Percentiles rank a stretch among this genome's conserved stretches.
phyloP scores from a whole-genome alignment of 2,888 invertebrate genomes.

The Camptogramma bilineatum region DNA sequence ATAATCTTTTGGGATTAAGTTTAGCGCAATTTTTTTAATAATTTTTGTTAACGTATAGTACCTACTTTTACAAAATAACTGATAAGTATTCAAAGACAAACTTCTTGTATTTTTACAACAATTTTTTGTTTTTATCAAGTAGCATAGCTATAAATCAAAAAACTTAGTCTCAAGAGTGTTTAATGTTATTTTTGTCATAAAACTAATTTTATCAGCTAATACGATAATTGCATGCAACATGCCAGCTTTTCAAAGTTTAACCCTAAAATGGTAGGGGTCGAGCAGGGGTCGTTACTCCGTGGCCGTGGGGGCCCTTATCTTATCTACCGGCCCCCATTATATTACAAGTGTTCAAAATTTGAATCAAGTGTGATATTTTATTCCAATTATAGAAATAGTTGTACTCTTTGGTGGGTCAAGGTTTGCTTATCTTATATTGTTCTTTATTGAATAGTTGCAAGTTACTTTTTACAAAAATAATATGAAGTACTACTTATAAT shows the following conservation, averaged over 20 bases:
- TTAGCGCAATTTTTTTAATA: too few species aligned
- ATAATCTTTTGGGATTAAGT: too few species aligned
- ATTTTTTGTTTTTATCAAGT: neutral
- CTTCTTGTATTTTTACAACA: neutral
- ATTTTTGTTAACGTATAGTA: too few species aligned
- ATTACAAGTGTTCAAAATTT: conserved; percentile 25
- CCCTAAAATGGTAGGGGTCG: conserved; percentile 27
- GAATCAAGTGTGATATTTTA: conserved; percentile 23
- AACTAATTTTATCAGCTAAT: conserved; percentile 1
- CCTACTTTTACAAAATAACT: too few species aligned
- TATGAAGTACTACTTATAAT: too few species aligned
- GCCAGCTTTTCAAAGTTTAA: conserved; percentile 20
- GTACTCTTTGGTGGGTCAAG: neutral
- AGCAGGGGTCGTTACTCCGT: conserved; percentile 45
- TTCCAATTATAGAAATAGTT: conserved; percentile 5
- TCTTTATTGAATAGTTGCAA: too few species aligned
- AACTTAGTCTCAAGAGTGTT: neutral
- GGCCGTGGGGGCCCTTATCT: conserved; percentile 77
- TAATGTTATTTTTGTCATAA: neutral
- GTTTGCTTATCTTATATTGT: neutral
- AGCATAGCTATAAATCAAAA: neutral
- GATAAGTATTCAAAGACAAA: too few species aligned
- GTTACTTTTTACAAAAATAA: too few species aligned
- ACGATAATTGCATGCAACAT: conserved; percentile 3
- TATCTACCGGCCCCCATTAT: conserved; percentile 18